These are phyloP conservation scores for Stramonita haemastoma DNA, from an alignment of 2,888 invertebrate genomes.

Conservation along the genomic window DNA sequence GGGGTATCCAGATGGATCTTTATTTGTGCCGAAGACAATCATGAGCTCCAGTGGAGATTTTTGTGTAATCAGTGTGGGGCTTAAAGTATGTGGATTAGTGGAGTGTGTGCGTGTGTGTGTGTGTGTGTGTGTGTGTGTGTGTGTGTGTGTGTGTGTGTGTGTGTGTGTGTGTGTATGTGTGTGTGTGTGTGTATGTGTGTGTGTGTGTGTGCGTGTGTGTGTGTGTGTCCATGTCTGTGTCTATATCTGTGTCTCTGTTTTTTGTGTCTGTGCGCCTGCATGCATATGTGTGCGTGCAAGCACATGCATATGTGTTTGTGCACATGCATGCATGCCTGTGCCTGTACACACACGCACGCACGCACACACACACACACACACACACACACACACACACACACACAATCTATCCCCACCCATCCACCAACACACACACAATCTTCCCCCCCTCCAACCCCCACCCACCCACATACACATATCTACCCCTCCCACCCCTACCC, in stretches of 20 bases:
- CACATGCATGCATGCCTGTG: no score
- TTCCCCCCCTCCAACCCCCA: no score
- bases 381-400: not conserved
- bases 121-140: not conserved
- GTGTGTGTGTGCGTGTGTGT: not conserved
- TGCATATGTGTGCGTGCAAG: no score
- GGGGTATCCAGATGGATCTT: not conserved
- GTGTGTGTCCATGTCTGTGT: not conserved
- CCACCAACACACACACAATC: no score
- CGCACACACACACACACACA: not conserved
- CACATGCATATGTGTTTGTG: no score
- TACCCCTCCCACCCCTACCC: no score
- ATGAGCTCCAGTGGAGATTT: not conserved
- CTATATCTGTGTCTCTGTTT: no score
- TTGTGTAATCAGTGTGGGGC: not conserved
- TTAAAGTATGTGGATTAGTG: not conserved
- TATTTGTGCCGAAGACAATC: not conserved
- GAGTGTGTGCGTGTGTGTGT: not conserved
- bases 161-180: not conserved
- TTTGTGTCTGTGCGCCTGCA: no score
- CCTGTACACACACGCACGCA: not conserved
- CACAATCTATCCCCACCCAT: not conserved
- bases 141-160: slow-evolving; percentile 3
- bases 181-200: not conserved
- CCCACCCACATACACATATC: no score